Evolutionary conservation across 2,797 vertebrate species (phyloP).

Genomic region (Oreochromis grahami): DNA sequence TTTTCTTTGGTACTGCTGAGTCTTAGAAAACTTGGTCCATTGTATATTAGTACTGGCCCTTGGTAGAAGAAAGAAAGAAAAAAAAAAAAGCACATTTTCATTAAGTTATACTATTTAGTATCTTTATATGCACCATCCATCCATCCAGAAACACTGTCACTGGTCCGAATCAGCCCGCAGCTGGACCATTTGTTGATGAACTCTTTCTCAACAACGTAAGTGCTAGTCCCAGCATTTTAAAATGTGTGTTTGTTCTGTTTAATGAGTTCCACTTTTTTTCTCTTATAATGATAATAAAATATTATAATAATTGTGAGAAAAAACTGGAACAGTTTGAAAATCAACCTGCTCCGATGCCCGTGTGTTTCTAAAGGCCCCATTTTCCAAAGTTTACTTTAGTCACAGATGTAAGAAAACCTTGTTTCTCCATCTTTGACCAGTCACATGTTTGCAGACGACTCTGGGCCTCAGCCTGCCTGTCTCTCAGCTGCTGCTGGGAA

Average conservation of each 20-base stretch:
- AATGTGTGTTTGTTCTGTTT: background rate
- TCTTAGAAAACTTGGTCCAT: background rate
- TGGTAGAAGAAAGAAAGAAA: background rate
- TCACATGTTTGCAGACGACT: slow-evolving; percentile 8
- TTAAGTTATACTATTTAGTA: background rate
- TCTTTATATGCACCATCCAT: background rate
- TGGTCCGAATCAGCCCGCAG: background rate
- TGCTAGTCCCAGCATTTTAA: background rate
- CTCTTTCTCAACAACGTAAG: background rate
- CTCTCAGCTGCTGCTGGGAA: background rate
- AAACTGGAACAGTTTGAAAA: background rate
- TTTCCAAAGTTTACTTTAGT: background rate
- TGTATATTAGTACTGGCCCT: background rate
- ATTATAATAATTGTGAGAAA: background rate
- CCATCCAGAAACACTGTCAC: background rate
- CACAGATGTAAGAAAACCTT: background rate
- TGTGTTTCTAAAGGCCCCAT: background rate
- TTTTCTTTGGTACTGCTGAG: background rate
- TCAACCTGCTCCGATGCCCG: background rate
- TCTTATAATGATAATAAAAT: background rate
- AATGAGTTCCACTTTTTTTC: background rate
- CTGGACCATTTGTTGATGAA: background rate
- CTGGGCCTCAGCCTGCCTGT: background rate
- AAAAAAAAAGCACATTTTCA: background rate
- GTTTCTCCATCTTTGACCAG: background rate